Evolutionary conservation across 1,140 invertebrate genomes (phyloP).

Genomic region (Drosophila orosa): DNA sequence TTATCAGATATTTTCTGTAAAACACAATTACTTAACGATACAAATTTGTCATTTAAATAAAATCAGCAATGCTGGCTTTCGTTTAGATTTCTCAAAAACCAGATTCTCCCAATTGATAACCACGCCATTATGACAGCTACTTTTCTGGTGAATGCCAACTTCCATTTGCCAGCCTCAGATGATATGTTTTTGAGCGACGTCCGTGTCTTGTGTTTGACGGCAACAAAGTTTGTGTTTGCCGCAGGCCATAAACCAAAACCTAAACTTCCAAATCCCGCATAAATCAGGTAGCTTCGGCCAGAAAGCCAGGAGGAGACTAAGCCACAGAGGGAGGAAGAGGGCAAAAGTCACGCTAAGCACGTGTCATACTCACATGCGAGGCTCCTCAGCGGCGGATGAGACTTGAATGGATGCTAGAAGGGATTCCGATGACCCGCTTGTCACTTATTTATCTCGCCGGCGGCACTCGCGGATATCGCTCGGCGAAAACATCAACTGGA

Average conservation of each 20-base stretch:
- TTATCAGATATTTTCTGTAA: too few species aligned
- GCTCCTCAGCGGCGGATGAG: background rate
- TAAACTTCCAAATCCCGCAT: slow-evolving; percentile 56
- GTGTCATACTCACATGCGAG: slow-evolving; percentile 62
- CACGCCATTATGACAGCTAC: background rate
- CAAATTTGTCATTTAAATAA: background rate
- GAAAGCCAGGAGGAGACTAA: background rate
- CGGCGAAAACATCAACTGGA: slow-evolving; percentile 58
- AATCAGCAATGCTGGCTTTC: background rate
- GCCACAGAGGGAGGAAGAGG: slow-evolving; percentile 3
- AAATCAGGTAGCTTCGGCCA: slow-evolving; percentile 23
- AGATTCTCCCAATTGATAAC: slow-evolving; percentile 3
- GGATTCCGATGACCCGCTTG: slow-evolving; percentile 12
- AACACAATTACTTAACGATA: too few species aligned
- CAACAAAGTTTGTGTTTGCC: slow-evolving; percentile 44
- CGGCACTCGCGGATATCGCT: slow-evolving; percentile 49
- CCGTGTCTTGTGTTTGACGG: slow-evolving; percentile 32
- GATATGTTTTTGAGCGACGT: slow-evolving; percentile 27
- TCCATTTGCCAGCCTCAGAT: slow-evolving; percentile 11
- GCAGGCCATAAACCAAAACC: slow-evolving; percentile 57
- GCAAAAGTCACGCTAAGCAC: slow-evolving; percentile 57
- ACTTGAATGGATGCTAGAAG: slow-evolving; percentile 3
- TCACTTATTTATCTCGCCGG: slow-evolving; percentile 4
- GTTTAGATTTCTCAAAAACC: background rate
- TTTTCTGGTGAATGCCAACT: background rate